phyloP scores from a whole-genome alignment of 2,113 vertebrate species.

The Gavia stellata region DNA sequence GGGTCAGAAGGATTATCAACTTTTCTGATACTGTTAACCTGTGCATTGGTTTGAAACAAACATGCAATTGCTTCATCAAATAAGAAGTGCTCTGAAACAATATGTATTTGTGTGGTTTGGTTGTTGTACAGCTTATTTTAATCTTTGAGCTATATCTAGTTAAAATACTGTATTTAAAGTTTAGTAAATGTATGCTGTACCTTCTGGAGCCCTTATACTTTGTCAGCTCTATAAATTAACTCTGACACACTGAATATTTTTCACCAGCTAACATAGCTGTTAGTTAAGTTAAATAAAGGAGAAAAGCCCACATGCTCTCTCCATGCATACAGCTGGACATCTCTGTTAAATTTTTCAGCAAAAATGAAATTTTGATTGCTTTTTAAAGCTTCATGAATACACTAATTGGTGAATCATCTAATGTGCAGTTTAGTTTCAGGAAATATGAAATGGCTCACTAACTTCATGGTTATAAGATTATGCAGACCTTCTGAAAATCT shows the following conservation, averaged over 20 bases:
- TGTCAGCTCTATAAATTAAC: constrained; percentile 67
- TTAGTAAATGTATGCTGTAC: constrained; percentile 61
- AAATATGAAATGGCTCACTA: constrained; percentile 54
- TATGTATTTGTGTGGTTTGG: neutral
- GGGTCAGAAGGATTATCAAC: neutral
- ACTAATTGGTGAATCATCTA: constrained; percentile 65
- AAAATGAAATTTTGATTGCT: constrained; percentile 52
- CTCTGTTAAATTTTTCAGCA: constrained; percentile 53
- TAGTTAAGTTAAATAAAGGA: constrained; percentile 55
- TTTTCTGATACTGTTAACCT: neutral
- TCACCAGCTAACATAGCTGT: constrained; percentile 56
- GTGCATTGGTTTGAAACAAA: neutral
- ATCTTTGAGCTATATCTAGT: constrained; percentile 42
- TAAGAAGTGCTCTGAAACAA: neutral
- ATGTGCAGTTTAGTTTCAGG: constrained; percentile 58
- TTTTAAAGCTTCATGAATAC: constrained; percentile 62
- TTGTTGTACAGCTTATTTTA: constrained; percentile 44
- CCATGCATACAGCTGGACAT: constrained; percentile 56
- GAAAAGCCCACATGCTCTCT: constrained; percentile 50
- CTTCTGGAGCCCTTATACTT: constrained; percentile 64
- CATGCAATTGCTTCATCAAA: neutral
- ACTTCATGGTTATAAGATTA: constrained; percentile 38
- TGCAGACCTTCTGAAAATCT: constrained; percentile 61
- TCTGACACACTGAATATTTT: constrained; percentile 65
- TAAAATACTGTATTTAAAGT: constrained; percentile 60